These are phyloP conservation scores for Pelosia muscerda DNA, from an alignment of 2,888 invertebrate species.

Conservation along the genomic window DNA sequence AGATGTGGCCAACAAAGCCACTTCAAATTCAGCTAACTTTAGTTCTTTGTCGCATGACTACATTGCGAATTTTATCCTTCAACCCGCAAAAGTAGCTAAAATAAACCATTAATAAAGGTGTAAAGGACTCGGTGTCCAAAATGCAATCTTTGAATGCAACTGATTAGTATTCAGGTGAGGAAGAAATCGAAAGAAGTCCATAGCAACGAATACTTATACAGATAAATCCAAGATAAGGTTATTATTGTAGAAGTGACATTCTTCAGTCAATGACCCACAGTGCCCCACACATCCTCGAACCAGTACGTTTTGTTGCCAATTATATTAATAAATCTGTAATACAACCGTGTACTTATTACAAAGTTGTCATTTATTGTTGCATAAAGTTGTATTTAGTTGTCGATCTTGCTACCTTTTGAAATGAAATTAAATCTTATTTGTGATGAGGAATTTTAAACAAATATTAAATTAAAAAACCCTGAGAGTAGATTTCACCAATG, in stretches of 20 bases:
- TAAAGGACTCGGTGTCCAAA: background rate
- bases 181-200: background rate
- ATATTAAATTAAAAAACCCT: background rate
- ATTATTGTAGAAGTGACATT: background rate
- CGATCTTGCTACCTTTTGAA: too few relatives aligned
- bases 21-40: too few relatives aligned
- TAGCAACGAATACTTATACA: background rate
- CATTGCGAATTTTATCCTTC: too few relatives aligned
- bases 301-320: background rate
- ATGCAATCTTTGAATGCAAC: background rate
- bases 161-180: background rate
- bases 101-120: background rate
- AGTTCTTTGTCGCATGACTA: too few relatives aligned
- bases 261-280: slow-evolving; percentile 4
- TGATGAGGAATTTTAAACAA: background rate
- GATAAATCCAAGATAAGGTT: background rate
- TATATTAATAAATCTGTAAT: background rate
- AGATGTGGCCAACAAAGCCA: too few relatives aligned
- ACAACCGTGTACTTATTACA: too few relatives aligned
- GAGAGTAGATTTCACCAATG: background rate
- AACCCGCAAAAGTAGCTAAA: background rate
- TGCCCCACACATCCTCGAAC: background rate
- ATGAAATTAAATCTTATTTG: background rate
- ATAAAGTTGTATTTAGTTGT: too few relatives aligned
- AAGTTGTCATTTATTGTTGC: too few relatives aligned